A percentile compares a stretch with the other conserved stretches of the same genome.
Conservation (phyloP, 2,113 vertebrate species). For the Zootoca vivipara region DNA sequence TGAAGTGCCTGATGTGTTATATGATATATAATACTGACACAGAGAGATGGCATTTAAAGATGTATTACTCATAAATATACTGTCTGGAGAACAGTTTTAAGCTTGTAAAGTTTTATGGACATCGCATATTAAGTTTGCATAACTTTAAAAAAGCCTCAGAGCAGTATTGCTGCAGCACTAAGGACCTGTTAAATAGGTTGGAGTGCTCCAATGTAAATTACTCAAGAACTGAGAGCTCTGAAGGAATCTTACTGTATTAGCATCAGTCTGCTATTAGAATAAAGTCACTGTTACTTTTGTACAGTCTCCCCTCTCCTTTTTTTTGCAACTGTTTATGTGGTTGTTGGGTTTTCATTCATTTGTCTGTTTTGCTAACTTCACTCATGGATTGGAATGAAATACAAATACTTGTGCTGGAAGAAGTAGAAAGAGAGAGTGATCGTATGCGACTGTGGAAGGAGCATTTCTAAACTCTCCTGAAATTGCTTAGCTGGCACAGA, state of each 20-base stretch:
- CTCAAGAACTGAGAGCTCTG: not conserved
- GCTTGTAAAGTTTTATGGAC: not conserved
- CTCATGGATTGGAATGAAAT: not conserved
- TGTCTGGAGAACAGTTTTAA: conserved; percentile 25
- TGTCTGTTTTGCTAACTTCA: not conserved
- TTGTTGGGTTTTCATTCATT: not conserved
- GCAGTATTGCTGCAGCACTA: not conserved
- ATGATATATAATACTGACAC: conserved; percentile 16
- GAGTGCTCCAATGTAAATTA: not conserved
- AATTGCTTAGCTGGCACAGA: no score
- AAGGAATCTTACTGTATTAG: not conserved
- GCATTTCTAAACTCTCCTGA: no score
- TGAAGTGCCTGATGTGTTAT: conserved; percentile 25
- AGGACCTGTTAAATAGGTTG: not conserved
- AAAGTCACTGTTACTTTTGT: conserved; percentile 9
- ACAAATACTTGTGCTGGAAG: not conserved
- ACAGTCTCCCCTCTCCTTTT: not conserved
- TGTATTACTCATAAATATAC: conserved; percentile 23
- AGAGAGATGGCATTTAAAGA: conserved; percentile 23
- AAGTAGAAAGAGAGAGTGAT: not conserved
- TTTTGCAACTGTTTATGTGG: not conserved
- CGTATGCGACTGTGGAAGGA: no score
- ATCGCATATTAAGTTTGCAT: not conserved
- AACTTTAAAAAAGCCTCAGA: conserved; percentile 7
- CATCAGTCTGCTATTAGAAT: not conserved